Conservation (phyloP, 1,140 invertebrate species). For the Lasaia peninsularis region DNA sequence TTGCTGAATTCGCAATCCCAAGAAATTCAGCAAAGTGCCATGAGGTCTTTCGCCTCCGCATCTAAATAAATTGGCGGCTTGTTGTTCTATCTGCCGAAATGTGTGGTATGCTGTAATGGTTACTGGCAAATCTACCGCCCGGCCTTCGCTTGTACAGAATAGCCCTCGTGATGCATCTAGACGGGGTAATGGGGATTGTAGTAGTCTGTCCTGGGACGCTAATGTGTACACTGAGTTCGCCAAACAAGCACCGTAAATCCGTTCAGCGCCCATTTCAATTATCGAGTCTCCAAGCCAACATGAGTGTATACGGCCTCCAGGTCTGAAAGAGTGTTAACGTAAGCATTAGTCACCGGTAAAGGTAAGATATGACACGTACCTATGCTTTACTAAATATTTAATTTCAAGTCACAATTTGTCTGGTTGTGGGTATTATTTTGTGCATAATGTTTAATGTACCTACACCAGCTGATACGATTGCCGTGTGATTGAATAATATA, state of each 20-base stretch:
- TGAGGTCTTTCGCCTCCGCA: conserved; percentile 79
- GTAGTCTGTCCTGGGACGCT: conserved; percentile 81
- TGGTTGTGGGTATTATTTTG: background rate
- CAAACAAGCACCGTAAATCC: conserved; percentile 80
- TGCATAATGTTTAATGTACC: background rate
- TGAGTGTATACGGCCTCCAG: conserved; percentile 86
- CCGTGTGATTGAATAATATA: background rate
- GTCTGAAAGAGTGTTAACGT: conserved; percentile 38
- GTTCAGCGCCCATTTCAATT: conserved; percentile 84
- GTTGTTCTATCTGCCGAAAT: conserved; percentile 81
- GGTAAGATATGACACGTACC: no score
- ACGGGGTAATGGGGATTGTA: conserved; percentile 75
- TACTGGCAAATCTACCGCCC: conserved; percentile 79
- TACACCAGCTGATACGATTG: background rate
- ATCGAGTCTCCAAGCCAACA: conserved; percentile 85
- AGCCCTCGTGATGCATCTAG: conserved; percentile 75
- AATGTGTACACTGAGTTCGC: conserved; percentile 82
- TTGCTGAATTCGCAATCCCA: conserved; percentile 81
- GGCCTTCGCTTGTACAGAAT: conserved; percentile 82
- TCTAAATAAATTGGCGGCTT: conserved; percentile 79
- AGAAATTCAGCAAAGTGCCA: conserved; percentile 80
- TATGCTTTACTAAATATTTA: no score
- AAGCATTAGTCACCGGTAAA: no score
- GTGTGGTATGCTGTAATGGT: conserved; percentile 81
- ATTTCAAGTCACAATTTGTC: background rate